Percentiles rank a stretch among this genome's conserved stretches.
Conservation (phyloP, 2,797 vertebrate genomes). For the Sebastes variabilis region DNA sequence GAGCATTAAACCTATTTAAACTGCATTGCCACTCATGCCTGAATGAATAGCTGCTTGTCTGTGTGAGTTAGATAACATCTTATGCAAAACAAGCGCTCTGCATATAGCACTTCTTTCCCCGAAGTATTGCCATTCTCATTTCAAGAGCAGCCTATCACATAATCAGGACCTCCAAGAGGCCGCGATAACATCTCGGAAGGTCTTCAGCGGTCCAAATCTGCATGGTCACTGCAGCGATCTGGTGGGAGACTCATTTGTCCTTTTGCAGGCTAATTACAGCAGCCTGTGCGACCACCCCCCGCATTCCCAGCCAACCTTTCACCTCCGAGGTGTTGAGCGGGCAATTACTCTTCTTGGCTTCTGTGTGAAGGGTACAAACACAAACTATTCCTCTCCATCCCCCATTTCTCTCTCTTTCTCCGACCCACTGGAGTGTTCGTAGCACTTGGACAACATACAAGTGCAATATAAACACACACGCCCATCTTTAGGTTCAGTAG, state of each 20-base stretch:
- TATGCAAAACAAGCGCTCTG: slow-evolving; percentile 7
- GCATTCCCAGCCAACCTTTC: slow-evolving; percentile 77
- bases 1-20: slow-evolving; percentile 27
- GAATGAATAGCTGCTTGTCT: slow-evolving; percentile 31
- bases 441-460: slow-evolving; percentile 33
- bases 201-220: slow-evolving; percentile 43
- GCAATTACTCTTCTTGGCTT: slow-evolving; percentile 83
- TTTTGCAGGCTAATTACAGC: slow-evolving; percentile 71
- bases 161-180: slow-evolving; percentile 28
- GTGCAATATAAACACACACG: slow-evolving; percentile 38
- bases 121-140: slow-evolving; percentile 19
- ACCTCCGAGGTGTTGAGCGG: slow-evolving; percentile 80
- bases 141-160: slow-evolving; percentile 12
- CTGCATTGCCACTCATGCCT: slow-evolving; percentile 13
- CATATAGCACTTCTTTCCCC: neutral
- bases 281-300: slow-evolving; percentile 73
- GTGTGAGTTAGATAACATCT: slow-evolving; percentile 2
- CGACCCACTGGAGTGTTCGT: slow-evolving; percentile 8
- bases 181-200: slow-evolving; percentile 47
- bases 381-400: slow-evolving; percentile 43
- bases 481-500: slow-evolving; percentile 37
- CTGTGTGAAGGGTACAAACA: slow-evolving; percentile 75
- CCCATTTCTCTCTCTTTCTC: slow-evolving; percentile 20
- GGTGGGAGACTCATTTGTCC: slow-evolving; percentile 70
- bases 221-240: slow-evolving; percentile 28